Evolutionary conservation across 2,797 vertebrate genomes (phyloP).

Genomic region (Macrochelys suwanniensis): DNA sequence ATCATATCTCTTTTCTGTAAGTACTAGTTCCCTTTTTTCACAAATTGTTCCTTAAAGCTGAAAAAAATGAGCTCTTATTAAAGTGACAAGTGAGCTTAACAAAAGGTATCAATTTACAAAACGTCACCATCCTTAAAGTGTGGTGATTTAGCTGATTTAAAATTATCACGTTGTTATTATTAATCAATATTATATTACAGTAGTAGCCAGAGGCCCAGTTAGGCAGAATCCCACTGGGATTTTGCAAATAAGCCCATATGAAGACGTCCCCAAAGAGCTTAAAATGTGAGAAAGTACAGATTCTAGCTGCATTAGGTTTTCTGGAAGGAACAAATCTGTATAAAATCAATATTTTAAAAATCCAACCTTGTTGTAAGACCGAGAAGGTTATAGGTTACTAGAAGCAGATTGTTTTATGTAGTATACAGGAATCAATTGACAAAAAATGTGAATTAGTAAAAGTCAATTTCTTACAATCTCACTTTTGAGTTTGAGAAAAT

Average conservation of each 20-base stretch:
- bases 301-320: conserved; percentile 21
- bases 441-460: conserved; percentile 55
- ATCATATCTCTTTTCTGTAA: neutral
- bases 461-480: conserved; percentile 11
- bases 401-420: conserved; percentile 49
- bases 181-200: neutral
- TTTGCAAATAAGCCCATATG: neutral
- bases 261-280: neutral
- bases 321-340: neutral
- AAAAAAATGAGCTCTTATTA: neutral
- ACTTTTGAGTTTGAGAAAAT: conserved; percentile 33
- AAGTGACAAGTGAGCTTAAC: neutral
- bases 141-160: no score
- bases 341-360: conserved; percentile 12
- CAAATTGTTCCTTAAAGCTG: neutral
- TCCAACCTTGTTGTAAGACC: neutral
- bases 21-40: neutral
- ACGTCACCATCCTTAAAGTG: neutral
- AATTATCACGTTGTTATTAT: neutral
- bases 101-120: neutral
- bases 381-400: conserved; percentile 21
- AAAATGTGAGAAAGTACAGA: neutral
- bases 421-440: conserved; percentile 37
- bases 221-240: neutral
- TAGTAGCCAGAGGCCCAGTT: neutral